A percentile compares a stretch with the other conserved stretches of the same genome.
Conservation (phyloP, 2,888 invertebrate genomes). For the Sphaerophoria rueppellii region DNA sequence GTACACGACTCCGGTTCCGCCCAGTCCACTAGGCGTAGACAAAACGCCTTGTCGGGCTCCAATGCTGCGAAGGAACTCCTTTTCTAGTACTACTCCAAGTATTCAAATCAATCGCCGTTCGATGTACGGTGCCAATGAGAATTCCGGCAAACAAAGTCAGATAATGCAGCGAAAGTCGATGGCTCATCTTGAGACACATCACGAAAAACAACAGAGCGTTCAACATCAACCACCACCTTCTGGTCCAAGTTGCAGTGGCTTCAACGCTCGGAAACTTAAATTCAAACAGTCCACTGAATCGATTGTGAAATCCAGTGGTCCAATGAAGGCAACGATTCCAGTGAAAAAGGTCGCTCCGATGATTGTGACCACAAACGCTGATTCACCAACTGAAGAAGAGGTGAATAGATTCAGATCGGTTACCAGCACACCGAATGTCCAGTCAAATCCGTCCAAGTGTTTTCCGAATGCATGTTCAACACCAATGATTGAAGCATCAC, state of each 20-base stretch:
- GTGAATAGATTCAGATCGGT: slow-evolving; percentile 54
- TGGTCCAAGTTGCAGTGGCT: slow-evolving; percentile 64
- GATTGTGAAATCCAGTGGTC: slow-evolving; percentile 75
- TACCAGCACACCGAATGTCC: slow-evolving; percentile 74
- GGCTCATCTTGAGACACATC: slow-evolving; percentile 70
- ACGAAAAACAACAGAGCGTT: slow-evolving; percentile 68
- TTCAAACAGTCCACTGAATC: slow-evolving; percentile 73
- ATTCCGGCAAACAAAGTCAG: slow-evolving; percentile 40
- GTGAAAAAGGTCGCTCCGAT: slow-evolving; percentile 76
- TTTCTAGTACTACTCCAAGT: slow-evolving; percentile 74
- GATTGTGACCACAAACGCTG: slow-evolving; percentile 72
- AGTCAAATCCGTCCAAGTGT: slow-evolving; percentile 43
- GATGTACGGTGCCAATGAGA: slow-evolving; percentile 44
- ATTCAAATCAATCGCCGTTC: slow-evolving; percentile 47
- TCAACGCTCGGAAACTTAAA: slow-evolving; percentile 74
- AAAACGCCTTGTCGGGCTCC: slow-evolving; percentile 74
- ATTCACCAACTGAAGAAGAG: slow-evolving; percentile 60
- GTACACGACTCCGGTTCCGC: neutral
- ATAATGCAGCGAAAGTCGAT: slow-evolving; percentile 48
- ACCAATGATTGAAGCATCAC: slow-evolving; percentile 70
- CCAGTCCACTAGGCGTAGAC: slow-evolving; percentile 51
- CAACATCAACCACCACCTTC: slow-evolving; percentile 53
- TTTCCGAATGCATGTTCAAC: slow-evolving; percentile 76
- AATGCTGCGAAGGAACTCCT: slow-evolving; percentile 75
- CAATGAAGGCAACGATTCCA: slow-evolving; percentile 77